phyloP scores from a whole-genome alignment of 2,888 invertebrate genomes.

The Lithophane semibrunnea region DNA sequence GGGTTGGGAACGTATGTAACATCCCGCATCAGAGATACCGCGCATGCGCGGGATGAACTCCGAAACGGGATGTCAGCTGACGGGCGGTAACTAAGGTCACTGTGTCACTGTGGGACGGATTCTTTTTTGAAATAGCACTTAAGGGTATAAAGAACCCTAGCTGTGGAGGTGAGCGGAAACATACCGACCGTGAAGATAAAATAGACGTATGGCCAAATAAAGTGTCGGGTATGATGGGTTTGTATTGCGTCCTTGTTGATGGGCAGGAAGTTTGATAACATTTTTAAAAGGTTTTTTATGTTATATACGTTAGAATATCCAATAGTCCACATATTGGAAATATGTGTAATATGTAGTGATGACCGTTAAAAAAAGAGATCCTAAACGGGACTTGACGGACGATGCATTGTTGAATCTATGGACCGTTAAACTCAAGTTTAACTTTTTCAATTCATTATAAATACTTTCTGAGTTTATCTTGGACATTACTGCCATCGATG shows the following conservation, averaged over 20 bases:
- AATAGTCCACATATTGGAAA: background rate
- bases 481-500: too few relatives aligned
- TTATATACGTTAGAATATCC: background rate
- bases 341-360: background rate
- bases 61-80: constrained; percentile 84
- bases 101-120: constrained; percentile 79
- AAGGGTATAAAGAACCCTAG: constrained; percentile 54
- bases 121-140: constrained; percentile 62
- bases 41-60: constrained; percentile 79
- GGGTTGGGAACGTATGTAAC: constrained; percentile 74
- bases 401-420: background rate
- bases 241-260: constrained; percentile 33
- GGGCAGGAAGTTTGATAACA: background rate
- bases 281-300: background rate
- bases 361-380: background rate
- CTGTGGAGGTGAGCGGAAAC: constrained; percentile 42
- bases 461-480: background rate
- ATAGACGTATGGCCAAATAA: constrained; percentile 29
- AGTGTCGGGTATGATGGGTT: constrained; percentile 17
- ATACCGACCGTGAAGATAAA: constrained; percentile 40
- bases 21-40: constrained; percentile 79
- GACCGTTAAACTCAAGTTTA: background rate
- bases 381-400: background rate
- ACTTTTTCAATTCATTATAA: background rate
- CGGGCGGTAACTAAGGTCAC: constrained; percentile 84